Conservation (phyloP, 2,113 vertebrate species). For the Gallinago jamesoni region DNA sequence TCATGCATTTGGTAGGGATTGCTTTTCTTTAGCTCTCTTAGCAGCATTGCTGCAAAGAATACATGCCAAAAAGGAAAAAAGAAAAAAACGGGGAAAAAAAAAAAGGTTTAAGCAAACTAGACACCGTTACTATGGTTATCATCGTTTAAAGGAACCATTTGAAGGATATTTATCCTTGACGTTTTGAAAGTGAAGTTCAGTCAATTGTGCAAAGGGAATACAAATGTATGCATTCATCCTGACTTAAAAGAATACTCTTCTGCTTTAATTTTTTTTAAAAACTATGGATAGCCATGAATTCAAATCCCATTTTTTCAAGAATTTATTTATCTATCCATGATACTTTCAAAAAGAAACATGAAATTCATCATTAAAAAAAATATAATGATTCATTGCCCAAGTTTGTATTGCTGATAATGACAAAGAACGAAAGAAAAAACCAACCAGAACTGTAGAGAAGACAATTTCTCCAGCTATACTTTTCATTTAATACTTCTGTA, state of each 20-base stretch:
- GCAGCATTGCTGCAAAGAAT: not conserved
- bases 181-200: conserved; percentile 64
- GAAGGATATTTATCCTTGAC: conserved; percentile 69
- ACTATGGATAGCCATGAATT: not conserved
- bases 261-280: not conserved
- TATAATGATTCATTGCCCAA: not conserved
- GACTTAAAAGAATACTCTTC: conserved; percentile 27
- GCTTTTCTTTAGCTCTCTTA: not conserved
- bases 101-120: not conserved
- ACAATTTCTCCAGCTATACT: not conserved
- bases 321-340: not conserved
- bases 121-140: conserved; percentile 43
- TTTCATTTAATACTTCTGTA: conserved; percentile 25
- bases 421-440: not conserved
- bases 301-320: not conserved
- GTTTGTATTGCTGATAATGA: not conserved
- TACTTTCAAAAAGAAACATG: not conserved
- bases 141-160: conserved; percentile 53
- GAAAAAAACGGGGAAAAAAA: not conserved
- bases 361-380: not conserved
- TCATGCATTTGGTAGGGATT: not conserved
- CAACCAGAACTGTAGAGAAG: not conserved
- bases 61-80: not conserved
- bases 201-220: conserved; percentile 59
- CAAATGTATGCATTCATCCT: conserved; percentile 45